Base-by-base conservation (phyloP, 2,888 invertebrate genomes). In the Cerceris rybyensis region DNA sequence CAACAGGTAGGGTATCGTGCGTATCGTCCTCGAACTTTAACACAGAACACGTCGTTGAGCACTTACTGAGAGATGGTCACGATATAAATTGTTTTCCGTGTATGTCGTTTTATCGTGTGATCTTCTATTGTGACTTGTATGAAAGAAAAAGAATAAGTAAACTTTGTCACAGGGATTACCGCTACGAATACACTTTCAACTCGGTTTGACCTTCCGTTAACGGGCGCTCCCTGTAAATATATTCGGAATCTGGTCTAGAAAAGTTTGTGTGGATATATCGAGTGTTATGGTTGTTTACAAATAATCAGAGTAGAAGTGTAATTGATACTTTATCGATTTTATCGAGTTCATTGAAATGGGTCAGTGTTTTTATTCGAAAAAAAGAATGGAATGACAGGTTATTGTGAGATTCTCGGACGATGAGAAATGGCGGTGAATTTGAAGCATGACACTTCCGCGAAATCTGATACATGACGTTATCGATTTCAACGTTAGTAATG, bases 1-100 rank as follows among this genome's bases (percentile, higher is more conserved):
- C 78, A 86, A 84, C 86, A 86, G 86, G 86, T 86, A 86, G 79
- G 73, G 76, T 77, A 86, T 76, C 65, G 78, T 80, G 76, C 64
- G 73, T 80, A 84, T 60, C 80, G 83, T 80, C 82, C 82, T 78
- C 82, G 78, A 79, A 82, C 76, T 80, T 85, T 75, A 70, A 61
- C 54, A 55, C 41, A 63, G 60, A 60, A 69, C 75, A 68, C 80
- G 73, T 80, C 66, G 74, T 66, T 57, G 28, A 1, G 43, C 59
- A 58, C 65, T 70, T 63, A 16, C 50, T 65, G 54, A 61, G 70
- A 49, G 57, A 54, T 28, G 9, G 65, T 0, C 46, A 67, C 52
- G 49, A 64, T 0, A 14, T 11, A 41, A 52, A 14, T 52, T 13
- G 17, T n/a, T 16, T 11, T 39, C 13, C 58, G 58, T 13, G 65